Evolutionary conservation across 1,140 invertebrate species (phyloP), one percentile per base, ranked within the genome.

Genomic region (Neuroterus valhalla): DNA sequence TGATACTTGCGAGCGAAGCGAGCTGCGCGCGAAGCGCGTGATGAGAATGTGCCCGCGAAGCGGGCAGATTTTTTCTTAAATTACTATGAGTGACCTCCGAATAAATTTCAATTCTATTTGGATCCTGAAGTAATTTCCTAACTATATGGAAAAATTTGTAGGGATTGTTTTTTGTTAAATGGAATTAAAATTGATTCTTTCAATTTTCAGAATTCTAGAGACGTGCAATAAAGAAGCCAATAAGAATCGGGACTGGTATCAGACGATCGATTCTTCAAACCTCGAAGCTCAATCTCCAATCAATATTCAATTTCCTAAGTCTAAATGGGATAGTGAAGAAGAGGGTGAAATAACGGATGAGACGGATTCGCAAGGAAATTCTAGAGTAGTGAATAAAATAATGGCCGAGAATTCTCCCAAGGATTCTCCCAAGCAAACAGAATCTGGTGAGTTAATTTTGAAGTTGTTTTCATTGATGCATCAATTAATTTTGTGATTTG

Each of bases 321-420:
- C 88, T 21, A 90, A 86, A 45, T 90, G 89, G 89, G 89, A 90
- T n/a, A 89, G 88, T 23, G 89, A 89, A 70, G 86, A 88, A 8
- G 84, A 42, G 23, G 52, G 74, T 14, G 31, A 68, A 11, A 38
- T 66, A 19, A 1, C 52, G 2, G 70, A 38, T 11, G 52, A 81
- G 43, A 71, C 14, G 2, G 43, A 62, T 42, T 10, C 45, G 14
- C 42, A 70, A 43, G 52, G 8, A 8, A 73, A 71, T 15, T 71
- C 78, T 38, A 74, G 73, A 38, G 66, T 70, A 43, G 75, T 70
- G 46, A 52, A 55, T 8, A 62, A 76, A 17, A 68, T 68, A 19
- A 75, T 68, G 52, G 19, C 0, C 15, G 66, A 68, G 21, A 68
- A 72, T 66, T 19, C 15, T 23, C 19, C 52, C 6, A 1, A 44